Percentiles rank a stretch among this genome's conserved stretches.
Conservation (phyloP, 2,888 invertebrate genomes). For the Dasypogon diadema region DNA sequence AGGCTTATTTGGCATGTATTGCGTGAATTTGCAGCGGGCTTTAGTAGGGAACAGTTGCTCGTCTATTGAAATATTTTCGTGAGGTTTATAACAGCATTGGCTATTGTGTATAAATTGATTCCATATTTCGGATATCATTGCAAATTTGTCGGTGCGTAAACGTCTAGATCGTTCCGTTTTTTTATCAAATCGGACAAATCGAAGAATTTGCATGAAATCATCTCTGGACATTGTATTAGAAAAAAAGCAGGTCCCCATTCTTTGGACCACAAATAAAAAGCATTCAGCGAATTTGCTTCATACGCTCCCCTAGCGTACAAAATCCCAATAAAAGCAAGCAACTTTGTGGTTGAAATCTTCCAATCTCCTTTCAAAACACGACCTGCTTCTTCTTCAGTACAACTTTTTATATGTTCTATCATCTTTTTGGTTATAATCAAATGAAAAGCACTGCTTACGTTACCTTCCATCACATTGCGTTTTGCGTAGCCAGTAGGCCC, state of each 20-base stretch:
- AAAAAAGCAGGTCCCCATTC: not conserved
- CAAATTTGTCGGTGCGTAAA: too few relatives aligned
- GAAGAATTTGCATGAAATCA: too few relatives aligned
- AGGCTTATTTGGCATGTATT: too few relatives aligned
- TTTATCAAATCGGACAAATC: too few relatives aligned
- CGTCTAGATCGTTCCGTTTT: too few relatives aligned
- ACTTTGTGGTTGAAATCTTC: slow-evolving; percentile 7
- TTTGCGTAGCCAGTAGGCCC: slow-evolving; percentile 52
- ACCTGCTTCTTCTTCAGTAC: slow-evolving; percentile 8
- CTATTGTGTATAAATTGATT: too few relatives aligned
- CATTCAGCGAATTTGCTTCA: not conserved
- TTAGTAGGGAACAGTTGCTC: too few relatives aligned
- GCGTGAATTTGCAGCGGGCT: too few relatives aligned
- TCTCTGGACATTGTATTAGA: too few relatives aligned
- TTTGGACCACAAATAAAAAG: slow-evolving; percentile 5
- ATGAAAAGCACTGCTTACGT: slow-evolving; percentile 51
- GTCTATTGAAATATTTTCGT: too few relatives aligned
- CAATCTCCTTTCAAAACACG: slow-evolving; percentile 14
- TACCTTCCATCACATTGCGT: slow-evolving; percentile 54
- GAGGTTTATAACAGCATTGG: too few relatives aligned
- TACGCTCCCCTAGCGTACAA: slow-evolving; percentile 47
- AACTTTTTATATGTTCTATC: slow-evolving; percentile 15
- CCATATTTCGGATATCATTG: too few relatives aligned
- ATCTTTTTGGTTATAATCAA: not conserved
- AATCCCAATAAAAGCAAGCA: slow-evolving; percentile 49